These are phyloP conservation scores for Notamacropus eugenii DNA, from an alignment of 2,797 vertebrate genomes.

Conservation along the genomic window DNA sequence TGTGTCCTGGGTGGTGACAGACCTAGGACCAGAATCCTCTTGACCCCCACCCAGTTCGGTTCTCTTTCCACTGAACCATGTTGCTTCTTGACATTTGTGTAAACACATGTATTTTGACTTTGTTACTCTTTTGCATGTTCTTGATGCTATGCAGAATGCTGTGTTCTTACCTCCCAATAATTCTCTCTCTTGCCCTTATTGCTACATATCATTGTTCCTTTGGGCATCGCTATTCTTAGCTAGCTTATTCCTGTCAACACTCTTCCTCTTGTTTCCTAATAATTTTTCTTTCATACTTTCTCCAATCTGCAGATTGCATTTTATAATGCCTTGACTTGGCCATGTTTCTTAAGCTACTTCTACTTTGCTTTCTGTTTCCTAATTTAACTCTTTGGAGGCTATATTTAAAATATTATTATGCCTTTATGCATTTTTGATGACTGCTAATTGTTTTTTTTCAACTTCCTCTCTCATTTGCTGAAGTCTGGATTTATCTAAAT, in stretches of 20 bases:
- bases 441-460: background rate
- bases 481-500: conserved; percentile 29
- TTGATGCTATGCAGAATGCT: background rate
- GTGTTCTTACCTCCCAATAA: background rate
- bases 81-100: conserved; percentile 21
- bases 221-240: conserved; percentile 31
- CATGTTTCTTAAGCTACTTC: conserved; percentile 17
- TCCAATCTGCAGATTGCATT: background rate
- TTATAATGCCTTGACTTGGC: background rate
- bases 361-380: conserved; percentile 43
- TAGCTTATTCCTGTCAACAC: background rate
- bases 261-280: background rate
- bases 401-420: background rate
- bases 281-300: background rate
- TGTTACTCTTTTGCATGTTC: conserved; percentile 48
- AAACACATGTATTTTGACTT: conserved; percentile 39
- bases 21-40: background rate
- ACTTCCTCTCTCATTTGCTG: conserved; percentile 26
- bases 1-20: background rate
- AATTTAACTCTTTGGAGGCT: background rate
- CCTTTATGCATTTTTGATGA: background rate
- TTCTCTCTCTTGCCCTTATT: background rate
- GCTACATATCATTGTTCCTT: conserved; percentile 20
- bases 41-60: background rate
- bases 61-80: background rate